Percentiles rank a stretch among this genome's conserved stretches.
Conservation (phyloP, 1,140 invertebrate species). For the Aphaenogaster floridana region DNA sequence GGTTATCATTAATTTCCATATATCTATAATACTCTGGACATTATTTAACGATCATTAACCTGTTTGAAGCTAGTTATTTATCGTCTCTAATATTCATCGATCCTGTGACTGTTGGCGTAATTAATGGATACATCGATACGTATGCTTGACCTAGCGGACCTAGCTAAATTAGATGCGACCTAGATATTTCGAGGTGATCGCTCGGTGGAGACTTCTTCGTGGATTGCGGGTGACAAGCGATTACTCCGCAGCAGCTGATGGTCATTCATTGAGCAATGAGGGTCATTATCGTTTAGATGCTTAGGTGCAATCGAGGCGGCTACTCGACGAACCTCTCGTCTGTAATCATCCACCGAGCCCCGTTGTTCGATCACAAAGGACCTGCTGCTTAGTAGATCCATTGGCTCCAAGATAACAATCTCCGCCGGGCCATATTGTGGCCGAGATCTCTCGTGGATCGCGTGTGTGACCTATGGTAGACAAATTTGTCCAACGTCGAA, state of each 20-base stretch:
- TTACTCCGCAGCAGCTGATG: conserved; percentile 68
- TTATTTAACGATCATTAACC: not conserved
- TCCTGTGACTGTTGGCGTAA: not conserved
- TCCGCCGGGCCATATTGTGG: conserved; percentile 35
- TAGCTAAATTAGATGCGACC: conserved; percentile 32
- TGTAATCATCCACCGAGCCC: conserved; percentile 70
- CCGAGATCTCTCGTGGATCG: conserved; percentile 31
- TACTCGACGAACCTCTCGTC: conserved; percentile 39
- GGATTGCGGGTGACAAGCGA: conserved; percentile 68
- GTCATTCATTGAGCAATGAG: conserved; percentile 73
- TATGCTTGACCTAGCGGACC: not conserved
- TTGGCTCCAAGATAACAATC: conserved; percentile 67
- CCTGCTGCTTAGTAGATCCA: conserved; percentile 59
- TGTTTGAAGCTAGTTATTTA: not conserved
- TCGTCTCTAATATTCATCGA: not conserved
- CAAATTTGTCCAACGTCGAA: conserved; percentile 44
- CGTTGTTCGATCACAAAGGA: conserved; percentile 69
- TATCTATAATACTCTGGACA: not conserved
- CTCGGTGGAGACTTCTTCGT: conserved; percentile 64
- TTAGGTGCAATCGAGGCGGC: conserved; percentile 61
- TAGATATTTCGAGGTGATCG: conserved; percentile 49
- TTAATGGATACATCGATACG: not conserved
- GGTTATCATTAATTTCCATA: conserved; percentile 5
- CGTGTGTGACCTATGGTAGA: conserved; percentile 19
- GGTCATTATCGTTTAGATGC: conserved; percentile 73